These are phyloP conservation scores for Ailurus styani DNA, from an alignment of 2,113 vertebrate species.

Conservation along the genomic window DNA sequence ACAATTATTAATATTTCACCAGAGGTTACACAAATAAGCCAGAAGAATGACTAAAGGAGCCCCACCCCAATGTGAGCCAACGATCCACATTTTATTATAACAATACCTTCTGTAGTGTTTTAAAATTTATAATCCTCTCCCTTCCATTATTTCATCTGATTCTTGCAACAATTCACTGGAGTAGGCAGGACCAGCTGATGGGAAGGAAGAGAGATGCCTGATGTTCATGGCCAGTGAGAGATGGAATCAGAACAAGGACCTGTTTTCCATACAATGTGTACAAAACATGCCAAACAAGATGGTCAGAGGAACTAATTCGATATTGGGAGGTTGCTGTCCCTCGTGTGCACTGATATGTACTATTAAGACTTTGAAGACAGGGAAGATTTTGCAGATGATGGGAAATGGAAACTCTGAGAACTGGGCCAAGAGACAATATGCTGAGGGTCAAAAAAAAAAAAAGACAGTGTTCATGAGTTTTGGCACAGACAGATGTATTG, in stretches of 20 bases:
- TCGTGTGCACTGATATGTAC: background rate
- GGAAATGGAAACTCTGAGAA: background rate
- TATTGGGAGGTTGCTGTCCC: background rate
- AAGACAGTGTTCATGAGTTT: background rate
- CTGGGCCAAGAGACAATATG: background rate
- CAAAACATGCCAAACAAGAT: background rate
- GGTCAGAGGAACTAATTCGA: background rate
- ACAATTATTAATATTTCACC: slow-evolving; percentile 6
- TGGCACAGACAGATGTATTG: background rate
- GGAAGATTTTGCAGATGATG: background rate
- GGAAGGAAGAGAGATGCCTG: background rate
- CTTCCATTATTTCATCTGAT: background rate
- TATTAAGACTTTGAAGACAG: background rate
- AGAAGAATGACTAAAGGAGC: background rate
- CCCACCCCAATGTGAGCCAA: background rate
- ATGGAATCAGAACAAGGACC: background rate
- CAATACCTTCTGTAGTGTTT: background rate
- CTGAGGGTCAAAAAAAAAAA: background rate
- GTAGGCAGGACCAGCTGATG: background rate
- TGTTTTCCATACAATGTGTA: background rate
- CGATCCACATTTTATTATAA: background rate
- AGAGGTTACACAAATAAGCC: background rate
- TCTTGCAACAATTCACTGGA: background rate
- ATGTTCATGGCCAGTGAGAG: background rate
- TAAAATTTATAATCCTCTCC: background rate